Conservation (phyloP, 1,140 invertebrate genomes). For the Acromyrmex echinatior region DNA sequence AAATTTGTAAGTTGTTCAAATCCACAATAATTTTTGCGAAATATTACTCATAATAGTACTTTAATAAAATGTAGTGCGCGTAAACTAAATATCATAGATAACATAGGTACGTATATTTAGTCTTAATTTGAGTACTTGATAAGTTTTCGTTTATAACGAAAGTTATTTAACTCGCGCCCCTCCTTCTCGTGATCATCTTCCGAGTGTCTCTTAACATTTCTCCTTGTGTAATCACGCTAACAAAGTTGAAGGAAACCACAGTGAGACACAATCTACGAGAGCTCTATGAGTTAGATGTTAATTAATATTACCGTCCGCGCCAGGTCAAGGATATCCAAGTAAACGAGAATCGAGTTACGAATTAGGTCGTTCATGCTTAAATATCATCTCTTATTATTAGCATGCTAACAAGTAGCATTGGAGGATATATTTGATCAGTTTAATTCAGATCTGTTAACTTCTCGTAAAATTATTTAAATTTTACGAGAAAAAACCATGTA, state of each 20-base stretch:
- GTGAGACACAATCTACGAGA: not conserved
- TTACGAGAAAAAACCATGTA: not conserved
- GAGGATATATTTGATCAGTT: not conserved
- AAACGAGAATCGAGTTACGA: not conserved
- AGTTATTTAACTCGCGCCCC: slow-evolving; percentile 12
- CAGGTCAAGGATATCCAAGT: slow-evolving; percentile 20
- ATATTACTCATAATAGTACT: not conserved
- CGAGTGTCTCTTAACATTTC: not conserved
- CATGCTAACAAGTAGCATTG: not conserved
- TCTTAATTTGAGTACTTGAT: not conserved
- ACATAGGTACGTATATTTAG: not conserved
- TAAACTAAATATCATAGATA: not conserved
- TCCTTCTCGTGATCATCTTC: not conserved
- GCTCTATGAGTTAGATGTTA: slow-evolving; percentile 18
- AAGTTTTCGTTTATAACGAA: slow-evolving; percentile 7
- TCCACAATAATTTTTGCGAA: slow-evolving; percentile 14
- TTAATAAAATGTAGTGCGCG: slow-evolving; percentile 4
- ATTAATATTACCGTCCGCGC: slow-evolving; percentile 15
- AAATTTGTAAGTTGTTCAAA: slow-evolving; percentile 8
- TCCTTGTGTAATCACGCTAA: slow-evolving; percentile 5
- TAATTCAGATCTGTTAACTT: slow-evolving; percentile 3
- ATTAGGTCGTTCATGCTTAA: not conserved
- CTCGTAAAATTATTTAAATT: not conserved
- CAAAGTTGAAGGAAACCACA: not conserved
- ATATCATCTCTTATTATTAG: slow-evolving; percentile 14